Conservation (phyloP, 2,113 vertebrate species). For the Poicephalus gulielmi region DNA sequence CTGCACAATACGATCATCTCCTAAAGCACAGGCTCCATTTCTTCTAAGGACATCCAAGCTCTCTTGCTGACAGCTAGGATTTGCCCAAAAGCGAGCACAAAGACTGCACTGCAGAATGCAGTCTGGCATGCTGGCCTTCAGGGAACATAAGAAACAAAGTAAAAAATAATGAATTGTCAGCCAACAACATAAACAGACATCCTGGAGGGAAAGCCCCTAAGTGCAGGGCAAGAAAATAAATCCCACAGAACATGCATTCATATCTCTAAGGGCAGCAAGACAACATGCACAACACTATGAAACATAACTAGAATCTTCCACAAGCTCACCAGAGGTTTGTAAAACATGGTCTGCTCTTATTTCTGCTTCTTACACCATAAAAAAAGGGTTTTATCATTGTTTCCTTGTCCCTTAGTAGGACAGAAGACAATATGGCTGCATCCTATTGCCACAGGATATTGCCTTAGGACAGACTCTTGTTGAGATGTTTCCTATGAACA, state of each 20-base stretch:
- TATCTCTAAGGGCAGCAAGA: not conserved
- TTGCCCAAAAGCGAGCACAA: not conserved
- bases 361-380: not conserved
- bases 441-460: not conserved
- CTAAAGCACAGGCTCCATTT: not conserved
- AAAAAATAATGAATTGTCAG: slow-evolving; percentile 20
- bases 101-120: not conserved
- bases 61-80: not conserved
- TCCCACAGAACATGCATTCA: not conserved
- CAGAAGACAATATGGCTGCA: not conserved
- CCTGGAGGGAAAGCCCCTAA: not conserved
- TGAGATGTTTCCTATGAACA: not conserved
- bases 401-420: not conserved
- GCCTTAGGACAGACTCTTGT: not conserved
- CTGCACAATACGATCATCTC: not conserved
- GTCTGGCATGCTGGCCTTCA: not conserved
- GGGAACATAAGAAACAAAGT: not conserved
- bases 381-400: not conserved
- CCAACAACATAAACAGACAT: not conserved
- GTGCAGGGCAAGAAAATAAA: not conserved
- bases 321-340: not conserved
- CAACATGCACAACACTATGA: accelerated
- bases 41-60: not conserved
- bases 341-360: not conserved
- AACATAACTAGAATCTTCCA: not conserved